Evolutionary conservation across 2,797 vertebrate genomes (phyloP).

Genomic region (Clarias laeviceps): DNA sequence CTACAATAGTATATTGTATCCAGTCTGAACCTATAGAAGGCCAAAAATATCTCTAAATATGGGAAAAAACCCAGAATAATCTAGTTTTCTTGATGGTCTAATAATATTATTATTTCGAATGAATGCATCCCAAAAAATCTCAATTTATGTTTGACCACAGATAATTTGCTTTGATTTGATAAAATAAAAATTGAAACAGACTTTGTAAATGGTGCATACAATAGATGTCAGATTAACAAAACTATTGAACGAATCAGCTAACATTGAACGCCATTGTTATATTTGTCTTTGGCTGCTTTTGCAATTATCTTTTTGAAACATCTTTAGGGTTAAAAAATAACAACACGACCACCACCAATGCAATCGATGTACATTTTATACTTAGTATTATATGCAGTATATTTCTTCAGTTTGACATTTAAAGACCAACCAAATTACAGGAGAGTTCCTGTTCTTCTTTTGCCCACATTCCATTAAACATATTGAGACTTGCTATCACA

Average conservation of each 20-base stretch:
- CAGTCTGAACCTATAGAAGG: not conserved
- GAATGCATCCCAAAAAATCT: not conserved
- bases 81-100: not conserved
- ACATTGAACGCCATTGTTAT: not conserved
- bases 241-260: not conserved
- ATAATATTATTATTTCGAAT: not conserved
- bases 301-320: not conserved
- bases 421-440: not conserved
- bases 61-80: not conserved
- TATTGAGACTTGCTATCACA: constrained; percentile 23
- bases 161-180: not conserved
- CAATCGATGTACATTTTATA: not conserved
- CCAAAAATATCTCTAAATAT: not conserved
- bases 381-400: not conserved
- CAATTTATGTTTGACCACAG: not conserved
- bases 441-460: not conserved
- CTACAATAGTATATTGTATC: too few species aligned
- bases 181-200: not conserved
- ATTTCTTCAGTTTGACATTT: not conserved
- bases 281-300: not conserved
- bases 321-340: not conserved
- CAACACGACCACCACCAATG: not conserved
- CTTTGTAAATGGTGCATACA: not conserved
- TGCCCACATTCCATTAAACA: constrained; percentile 32
- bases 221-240: not conserved